A percentile compares a stretch with the other conserved stretches of the same genome.
phyloP scores from a whole-genome alignment of 2,113 vertebrate species.

The Cavia aperea region DNA sequence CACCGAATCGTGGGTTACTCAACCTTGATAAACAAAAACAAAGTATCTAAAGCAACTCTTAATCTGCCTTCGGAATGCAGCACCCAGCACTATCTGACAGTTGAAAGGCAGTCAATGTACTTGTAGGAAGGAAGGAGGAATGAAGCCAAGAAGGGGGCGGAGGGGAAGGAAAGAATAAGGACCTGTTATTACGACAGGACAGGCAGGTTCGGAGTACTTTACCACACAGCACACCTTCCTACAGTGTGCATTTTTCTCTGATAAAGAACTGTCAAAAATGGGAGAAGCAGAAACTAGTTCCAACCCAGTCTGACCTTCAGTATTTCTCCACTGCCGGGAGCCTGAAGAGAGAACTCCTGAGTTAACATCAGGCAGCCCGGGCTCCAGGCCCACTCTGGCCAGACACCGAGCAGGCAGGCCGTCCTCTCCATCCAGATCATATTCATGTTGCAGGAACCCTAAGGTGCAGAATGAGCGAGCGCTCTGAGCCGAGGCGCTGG shows the following conservation, averaged over 20 bases:
- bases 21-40: conserved; percentile 9
- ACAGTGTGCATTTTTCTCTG: background rate
- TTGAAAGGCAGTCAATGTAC: background rate
- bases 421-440: background rate
- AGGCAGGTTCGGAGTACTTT: background rate
- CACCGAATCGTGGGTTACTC: background rate
- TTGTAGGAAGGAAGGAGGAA: background rate
- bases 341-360: background rate
- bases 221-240: background rate
- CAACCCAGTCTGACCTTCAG: background rate
- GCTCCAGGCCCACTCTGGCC: background rate
- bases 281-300: background rate
- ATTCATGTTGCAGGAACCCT: background rate
- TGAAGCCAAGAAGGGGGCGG: background rate
- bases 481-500: background rate
- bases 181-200: background rate
- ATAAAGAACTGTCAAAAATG: background rate
- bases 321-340: background rate
- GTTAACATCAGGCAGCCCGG: background rate
- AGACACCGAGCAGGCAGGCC: background rate
- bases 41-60: background rate
- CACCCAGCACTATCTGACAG: background rate
- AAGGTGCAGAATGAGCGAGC: background rate
- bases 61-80: background rate
- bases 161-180: too few relatives aligned